Conservation (phyloP, 30 jellyfish, hydroid and myxozoan genomes). For the Morbakka virulenta region DNA sequence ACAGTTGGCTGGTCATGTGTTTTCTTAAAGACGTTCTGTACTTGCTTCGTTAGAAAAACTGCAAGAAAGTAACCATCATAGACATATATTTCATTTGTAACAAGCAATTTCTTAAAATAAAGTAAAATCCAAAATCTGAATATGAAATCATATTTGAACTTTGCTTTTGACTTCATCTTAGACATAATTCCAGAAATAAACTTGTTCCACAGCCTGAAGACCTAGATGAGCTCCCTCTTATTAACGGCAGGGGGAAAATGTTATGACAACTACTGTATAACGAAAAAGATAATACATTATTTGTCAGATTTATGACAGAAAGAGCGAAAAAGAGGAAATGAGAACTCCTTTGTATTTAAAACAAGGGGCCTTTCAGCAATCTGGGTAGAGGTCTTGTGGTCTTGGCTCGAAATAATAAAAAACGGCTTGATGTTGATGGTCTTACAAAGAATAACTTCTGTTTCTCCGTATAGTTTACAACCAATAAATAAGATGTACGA, state of each 20-base stretch:
- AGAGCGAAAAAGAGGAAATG: background rate
- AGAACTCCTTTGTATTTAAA: background rate
- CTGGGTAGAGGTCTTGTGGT: slow-evolving; percentile 6
- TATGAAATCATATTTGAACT: too few relatives aligned
- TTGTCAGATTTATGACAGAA: background rate
- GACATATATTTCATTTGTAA: too few relatives aligned
- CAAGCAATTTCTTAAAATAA: too few relatives aligned
- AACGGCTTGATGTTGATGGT: slow-evolving; percentile 1
- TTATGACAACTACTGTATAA: too few relatives aligned
- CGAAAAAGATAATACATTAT: background rate
- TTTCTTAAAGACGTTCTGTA: background rate
- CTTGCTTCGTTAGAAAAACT: background rate
- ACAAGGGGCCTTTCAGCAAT: slow-evolving; percentile 6
- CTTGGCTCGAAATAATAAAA: background rate
- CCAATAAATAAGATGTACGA: background rate
- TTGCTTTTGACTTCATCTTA: too few relatives aligned
- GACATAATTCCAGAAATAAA: too few relatives aligned
- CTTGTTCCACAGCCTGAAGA: too few relatives aligned
- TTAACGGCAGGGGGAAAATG: too few relatives aligned
- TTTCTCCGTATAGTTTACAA: background rate
- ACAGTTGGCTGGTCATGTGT: background rate
- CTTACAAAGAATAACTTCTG: background rate
- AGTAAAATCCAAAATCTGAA: too few relatives aligned
- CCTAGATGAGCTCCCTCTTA: too few relatives aligned
- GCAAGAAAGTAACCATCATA: background rate